A percentile compares a stretch with the other conserved stretches of the same genome.
phyloP scores from a whole-genome alignment of 2,888 invertebrate genomes.

The Yponomeuta cagnagella region DNA sequence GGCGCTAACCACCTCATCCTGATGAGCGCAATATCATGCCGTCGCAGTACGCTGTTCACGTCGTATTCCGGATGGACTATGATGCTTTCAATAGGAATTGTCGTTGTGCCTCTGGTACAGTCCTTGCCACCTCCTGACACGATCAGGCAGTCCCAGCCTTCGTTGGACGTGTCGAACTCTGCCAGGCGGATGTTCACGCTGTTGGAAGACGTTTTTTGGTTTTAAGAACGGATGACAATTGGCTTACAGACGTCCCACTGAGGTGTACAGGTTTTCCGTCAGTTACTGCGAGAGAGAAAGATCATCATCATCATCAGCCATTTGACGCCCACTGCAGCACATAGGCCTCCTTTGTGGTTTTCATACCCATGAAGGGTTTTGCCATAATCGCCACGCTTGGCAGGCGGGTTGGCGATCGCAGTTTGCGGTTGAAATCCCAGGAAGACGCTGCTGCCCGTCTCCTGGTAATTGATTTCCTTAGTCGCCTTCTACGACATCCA shows the following conservation, averaged over 20 bases:
- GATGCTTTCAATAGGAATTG: constrained; percentile 34
- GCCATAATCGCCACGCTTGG: too few relatives aligned
- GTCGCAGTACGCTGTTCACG: background rate
- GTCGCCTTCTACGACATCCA: too few relatives aligned
- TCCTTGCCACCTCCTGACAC: constrained; percentile 26
- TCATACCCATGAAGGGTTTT: too few relatives aligned
- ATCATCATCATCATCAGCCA: too few relatives aligned
- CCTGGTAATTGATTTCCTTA: too few relatives aligned
- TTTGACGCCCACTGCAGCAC: too few relatives aligned
- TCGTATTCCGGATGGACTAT: constrained; percentile 45
- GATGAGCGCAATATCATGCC: constrained; percentile 20
- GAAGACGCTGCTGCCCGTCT: too few relatives aligned
- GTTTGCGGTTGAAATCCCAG: too few relatives aligned
- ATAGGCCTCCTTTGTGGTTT: too few relatives aligned
- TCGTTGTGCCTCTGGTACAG: constrained; percentile 42
- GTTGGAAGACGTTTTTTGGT: constrained; percentile 5
- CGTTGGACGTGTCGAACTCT: constrained; percentile 39
- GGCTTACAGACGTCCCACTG: background rate
- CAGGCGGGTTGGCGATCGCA: too few relatives aligned
- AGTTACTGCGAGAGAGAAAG: too few relatives aligned
- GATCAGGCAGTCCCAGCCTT: constrained; percentile 37
- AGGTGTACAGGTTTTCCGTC: too few relatives aligned
- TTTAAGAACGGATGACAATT: background rate
- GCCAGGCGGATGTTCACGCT: constrained; percentile 33
- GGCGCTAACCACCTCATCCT: constrained; percentile 17